Evolutionary conservation across 2,797 vertebrate genomes (phyloP).

Genomic region (Oreortyx pictus): DNA sequence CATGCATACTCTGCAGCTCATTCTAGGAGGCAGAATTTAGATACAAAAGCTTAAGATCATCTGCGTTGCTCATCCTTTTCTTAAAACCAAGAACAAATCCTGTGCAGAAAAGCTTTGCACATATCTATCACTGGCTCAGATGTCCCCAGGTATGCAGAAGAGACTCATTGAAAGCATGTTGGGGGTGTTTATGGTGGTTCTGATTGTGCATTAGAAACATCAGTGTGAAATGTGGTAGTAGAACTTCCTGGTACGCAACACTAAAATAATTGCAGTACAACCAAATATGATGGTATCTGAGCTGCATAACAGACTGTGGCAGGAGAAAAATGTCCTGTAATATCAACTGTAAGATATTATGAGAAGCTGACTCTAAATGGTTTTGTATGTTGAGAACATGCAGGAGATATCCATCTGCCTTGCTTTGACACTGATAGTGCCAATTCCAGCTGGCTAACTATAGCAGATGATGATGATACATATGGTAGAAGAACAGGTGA

Average conservation of each 20-base stretch:
- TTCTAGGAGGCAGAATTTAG: background rate
- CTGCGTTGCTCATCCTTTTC: background rate
- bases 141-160: slow-evolving; percentile 23
- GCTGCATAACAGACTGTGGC: background rate
- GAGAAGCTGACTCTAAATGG: background rate
- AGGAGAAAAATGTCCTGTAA: slow-evolving; percentile 28
- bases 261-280: slow-evolving; percentile 13
- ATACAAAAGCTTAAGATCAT: background rate
- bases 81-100: background rate
- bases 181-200: background rate
- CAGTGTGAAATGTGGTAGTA: background rate
- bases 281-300: slow-evolving; percentile 23
- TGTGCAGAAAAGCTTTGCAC: background rate
- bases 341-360: background rate
- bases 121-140: background rate
- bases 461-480: background rate
- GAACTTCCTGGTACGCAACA: background rate
- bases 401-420: background rate
- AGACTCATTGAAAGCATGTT: background rate
- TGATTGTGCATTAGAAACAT: background rate
- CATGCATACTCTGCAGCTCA: background rate
- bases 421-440: background rate
- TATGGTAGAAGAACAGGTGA: background rate
- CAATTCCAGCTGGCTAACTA: background rate
- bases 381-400: background rate